phyloP scores from a whole-genome alignment of 2,113 vertebrate genomes.

The Hippocampus barbouri region DNA sequence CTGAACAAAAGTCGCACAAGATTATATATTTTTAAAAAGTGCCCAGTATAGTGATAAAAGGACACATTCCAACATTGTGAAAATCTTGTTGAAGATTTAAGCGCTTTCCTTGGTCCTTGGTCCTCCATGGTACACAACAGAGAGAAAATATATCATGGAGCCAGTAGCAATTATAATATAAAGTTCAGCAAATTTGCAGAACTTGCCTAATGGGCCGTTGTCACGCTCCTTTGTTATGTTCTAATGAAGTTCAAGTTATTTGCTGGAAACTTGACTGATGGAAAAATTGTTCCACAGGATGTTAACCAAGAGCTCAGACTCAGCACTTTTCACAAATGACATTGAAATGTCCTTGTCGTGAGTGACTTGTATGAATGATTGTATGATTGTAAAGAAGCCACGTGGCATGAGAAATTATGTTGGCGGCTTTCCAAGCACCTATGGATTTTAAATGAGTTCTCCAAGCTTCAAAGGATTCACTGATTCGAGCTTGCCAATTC shows the following conservation, averaged over 20 bases:
- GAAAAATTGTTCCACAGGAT: neutral
- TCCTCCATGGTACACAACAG: neutral
- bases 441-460: conserved; percentile 30
- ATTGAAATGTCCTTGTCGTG: conserved; percentile 25
- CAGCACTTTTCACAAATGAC: conserved; percentile 41
- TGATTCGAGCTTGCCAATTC: neutral
- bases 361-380: conserved; percentile 13
- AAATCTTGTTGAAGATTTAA: neutral
- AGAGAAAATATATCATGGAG: neutral
- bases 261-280: neutral
- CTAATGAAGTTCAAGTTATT: conserved; percentile 1
- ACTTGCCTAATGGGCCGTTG: conserved; percentile 3
- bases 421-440: conserved; percentile 40
- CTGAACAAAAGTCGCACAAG: neutral
- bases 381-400: conserved; percentile 7
- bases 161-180: neutral
- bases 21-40: neutral
- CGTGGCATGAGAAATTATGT: conserved; percentile 27
- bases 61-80: neutral
- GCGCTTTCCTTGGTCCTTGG: neutral
- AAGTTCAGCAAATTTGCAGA: neutral
- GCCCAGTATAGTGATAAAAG: neutral
- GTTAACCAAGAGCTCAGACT: conserved; percentile 16
- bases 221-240: neutral
- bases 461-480: conserved; percentile 27